phyloP scores from a whole-genome alignment of 2,113 vertebrate species.

The Dicentrarchus labrax region DNA sequence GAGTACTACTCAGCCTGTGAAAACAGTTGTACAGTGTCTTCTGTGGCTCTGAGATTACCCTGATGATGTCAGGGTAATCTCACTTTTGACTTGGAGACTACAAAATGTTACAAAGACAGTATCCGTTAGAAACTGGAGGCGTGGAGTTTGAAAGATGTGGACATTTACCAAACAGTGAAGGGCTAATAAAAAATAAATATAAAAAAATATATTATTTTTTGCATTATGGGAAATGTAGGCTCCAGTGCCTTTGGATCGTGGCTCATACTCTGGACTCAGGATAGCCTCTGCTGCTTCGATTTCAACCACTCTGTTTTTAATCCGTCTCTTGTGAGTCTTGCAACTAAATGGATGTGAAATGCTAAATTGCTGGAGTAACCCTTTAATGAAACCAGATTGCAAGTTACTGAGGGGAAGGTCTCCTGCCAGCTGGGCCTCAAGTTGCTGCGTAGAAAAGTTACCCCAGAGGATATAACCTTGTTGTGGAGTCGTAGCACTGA shows the following conservation, averaged over 20 bases:
- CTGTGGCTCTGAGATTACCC: background rate
- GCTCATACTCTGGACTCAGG: background rate
- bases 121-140: background rate
- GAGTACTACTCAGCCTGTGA: background rate
- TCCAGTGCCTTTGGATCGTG: background rate
- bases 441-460: slow-evolving; percentile 14
- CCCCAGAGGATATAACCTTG: background rate
- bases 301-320: background rate
- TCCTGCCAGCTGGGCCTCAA: slow-evolving; percentile 41
- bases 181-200: background rate
- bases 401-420: background rate
- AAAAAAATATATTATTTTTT: background rate
- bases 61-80: background rate
- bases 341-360: background rate
- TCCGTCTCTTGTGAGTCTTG: background rate
- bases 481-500: slow-evolving; percentile 13
- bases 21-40: background rate
- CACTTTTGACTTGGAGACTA: background rate
- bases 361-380: background rate
- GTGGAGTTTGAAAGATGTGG: background rate
- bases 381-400: background rate
- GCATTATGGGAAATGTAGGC: background rate
- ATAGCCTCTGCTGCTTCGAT: background rate
- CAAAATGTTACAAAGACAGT: background rate
- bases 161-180: background rate